phyloP scores from a whole-genome alignment of 2,797 vertebrate genomes.

The Rallus crepitans region DNA sequence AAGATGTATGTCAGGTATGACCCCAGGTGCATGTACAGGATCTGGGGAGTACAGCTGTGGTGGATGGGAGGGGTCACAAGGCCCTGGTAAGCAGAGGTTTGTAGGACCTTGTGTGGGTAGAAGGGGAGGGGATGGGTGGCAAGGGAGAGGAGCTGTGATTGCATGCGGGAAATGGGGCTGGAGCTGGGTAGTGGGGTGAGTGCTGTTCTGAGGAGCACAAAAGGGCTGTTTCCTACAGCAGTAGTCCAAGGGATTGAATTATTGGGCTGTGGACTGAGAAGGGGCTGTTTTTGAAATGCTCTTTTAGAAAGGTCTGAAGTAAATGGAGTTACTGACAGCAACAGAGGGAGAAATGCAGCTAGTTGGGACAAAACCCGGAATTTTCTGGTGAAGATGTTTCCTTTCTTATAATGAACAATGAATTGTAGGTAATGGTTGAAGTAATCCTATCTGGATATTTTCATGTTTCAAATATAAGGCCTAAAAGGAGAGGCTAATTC shows the following conservation, averaged over 20 bases:
- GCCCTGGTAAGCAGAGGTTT: background rate
- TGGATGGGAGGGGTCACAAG: rapidly evolving
- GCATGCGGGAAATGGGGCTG: rapidly evolving
- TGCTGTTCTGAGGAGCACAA: background rate
- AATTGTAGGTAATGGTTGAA: background rate
- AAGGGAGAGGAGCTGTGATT: background rate
- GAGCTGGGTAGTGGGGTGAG: background rate
- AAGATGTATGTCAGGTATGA: rapidly evolving
- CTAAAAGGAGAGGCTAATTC: background rate
- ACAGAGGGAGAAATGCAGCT: background rate
- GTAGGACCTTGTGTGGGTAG: background rate
- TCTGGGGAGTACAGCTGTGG: rapidly evolving
- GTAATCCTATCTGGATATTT: background rate
- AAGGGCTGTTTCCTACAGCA: background rate
- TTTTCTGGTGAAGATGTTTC: background rate
- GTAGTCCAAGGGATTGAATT: background rate
- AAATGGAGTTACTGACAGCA: background rate
- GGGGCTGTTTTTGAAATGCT: background rate
- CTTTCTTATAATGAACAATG: background rate
- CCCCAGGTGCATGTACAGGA: rapidly evolving
- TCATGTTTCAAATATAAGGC: background rate
- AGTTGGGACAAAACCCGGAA: background rate
- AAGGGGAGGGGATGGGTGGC: rapidly evolving
- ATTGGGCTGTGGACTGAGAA: background rate
- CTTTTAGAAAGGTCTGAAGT: background rate